Evolutionary conservation across 2,113 vertebrate species (phyloP), one percentile per base, ranked within the genome.

Genomic region (Jacana jacana): DNA sequence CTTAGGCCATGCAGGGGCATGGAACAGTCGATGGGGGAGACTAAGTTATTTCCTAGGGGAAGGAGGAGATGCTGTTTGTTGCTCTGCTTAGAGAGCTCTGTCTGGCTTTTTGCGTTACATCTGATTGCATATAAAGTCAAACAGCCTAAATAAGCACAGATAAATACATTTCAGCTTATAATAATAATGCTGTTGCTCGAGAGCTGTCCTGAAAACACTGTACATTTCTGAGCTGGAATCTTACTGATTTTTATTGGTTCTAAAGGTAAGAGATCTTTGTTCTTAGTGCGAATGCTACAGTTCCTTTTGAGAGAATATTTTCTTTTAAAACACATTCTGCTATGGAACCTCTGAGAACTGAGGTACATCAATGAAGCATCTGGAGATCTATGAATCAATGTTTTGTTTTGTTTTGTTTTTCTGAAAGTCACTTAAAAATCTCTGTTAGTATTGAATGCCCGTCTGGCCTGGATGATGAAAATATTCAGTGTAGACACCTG

Each of bases 1-100:
- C 48, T 64, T 76, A 7, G 63, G 52, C 52, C 28, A 11, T 0
- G 0, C 0, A 33, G 25, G 31, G 22, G 27, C 54, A 75, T 10
- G 24, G 24, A 94, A 40, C 60, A 42, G 33, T 6, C 2, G 1
- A 30, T 46, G 35, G 8, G 24, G 10, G 24, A 49, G 20, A 76
- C 48, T 33, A 68, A 86, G 31, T 13, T n/a, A 14, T 25, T 81
- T 73, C 20, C 40, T 10, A 24, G 28, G 18, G 46, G 11, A 52
- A 37, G 44, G 17, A 49, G 7, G 24, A 39, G 46, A 31, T 60
- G 20, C 7, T 69, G 19, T n/a, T 46, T 77, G 18, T 72, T 48
- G 27, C 15, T 83, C 33, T 88, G 30, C 31, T 88, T 55, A 82
- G 31, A 49, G 33, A 64, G 4, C 37, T 79, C 46, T 96, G 31